These are phyloP conservation scores for Holotrichia oblita DNA, from an alignment of 1,140 invertebrate genomes.

Conservation along the genomic window DNA sequence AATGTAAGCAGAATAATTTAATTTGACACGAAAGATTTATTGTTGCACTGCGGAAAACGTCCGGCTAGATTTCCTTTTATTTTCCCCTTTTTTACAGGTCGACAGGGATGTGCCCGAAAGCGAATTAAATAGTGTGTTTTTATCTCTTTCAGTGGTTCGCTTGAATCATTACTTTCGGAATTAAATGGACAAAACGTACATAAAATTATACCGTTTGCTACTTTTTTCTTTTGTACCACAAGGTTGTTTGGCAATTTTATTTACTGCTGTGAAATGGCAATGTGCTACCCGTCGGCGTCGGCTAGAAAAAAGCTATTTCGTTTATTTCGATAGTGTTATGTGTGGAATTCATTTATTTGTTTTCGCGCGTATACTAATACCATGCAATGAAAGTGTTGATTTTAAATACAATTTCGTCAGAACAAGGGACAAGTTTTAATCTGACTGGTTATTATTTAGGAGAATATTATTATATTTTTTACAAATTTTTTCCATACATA, in stretches of 20 bases:
- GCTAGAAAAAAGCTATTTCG: neutral
- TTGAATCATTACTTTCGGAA: conserved; percentile 32
- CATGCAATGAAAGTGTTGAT: no score
- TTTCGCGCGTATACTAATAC: neutral
- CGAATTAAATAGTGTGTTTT: conserved; percentile 35
- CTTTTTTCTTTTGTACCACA: conserved; percentile 20
- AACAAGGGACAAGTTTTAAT: no score
- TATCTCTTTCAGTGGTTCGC: conserved; percentile 25
- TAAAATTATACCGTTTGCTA: conserved; percentile 30
- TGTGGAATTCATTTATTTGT: neutral
- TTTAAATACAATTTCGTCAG: no score
- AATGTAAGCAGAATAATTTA: conserved; percentile 32
- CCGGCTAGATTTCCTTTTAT: conserved; percentile 20
- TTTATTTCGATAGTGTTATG: neutral
- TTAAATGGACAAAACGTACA: conserved; percentile 34
- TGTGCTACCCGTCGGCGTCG: neutral
- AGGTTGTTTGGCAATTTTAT: conserved; percentile 33
- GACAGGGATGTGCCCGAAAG: conserved; percentile 20
- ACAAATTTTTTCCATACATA: no score
- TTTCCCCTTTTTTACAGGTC: conserved; percentile 16
- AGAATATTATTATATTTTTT: no score
- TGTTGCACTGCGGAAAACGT: conserved; percentile 23
- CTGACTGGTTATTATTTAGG: no score
- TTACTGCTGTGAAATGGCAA: conserved; percentile 11
- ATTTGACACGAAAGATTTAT: conserved; percentile 35